Conservation (phyloP, 2,113 vertebrate species). For the Hydrolagus affinis region DNA sequence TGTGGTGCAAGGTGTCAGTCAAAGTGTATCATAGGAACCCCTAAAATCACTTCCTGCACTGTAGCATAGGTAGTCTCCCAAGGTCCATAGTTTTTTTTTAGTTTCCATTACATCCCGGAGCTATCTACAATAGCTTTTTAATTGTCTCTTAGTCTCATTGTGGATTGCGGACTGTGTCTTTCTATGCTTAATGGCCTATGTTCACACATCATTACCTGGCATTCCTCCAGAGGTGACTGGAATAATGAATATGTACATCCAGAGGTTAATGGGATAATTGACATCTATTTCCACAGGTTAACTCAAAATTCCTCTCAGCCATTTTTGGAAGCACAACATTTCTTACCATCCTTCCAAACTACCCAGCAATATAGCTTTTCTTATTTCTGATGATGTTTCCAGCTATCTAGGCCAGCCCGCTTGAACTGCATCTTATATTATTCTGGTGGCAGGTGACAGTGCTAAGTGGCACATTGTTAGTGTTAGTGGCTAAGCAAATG, state of each 20-base stretch:
- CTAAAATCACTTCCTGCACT: too few species aligned
- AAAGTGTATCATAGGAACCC: too few species aligned
- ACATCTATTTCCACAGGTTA: constrained; percentile 28
- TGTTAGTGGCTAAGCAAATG: constrained; percentile 14
- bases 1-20: too few species aligned
- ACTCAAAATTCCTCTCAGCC: not conserved
- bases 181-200: not conserved
- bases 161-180: not conserved
- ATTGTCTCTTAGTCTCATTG: not conserved
- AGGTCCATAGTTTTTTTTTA: not conserved
- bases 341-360: not conserved
- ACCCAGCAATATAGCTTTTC: too few species aligned
- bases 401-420: constrained; percentile 17
- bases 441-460: not conserved
- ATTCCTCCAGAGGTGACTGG: not conserved
- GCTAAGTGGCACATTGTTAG: constrained; percentile 10
- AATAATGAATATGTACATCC: not conserved
- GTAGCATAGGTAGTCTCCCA: not conserved
- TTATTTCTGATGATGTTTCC: not conserved
- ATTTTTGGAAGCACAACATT: constrained; percentile 5
- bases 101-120: not conserved
- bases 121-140: not conserved
- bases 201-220: constrained; percentile 28
- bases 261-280: constrained; percentile 28
- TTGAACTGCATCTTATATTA: constrained; percentile 2